These are phyloP conservation scores for Dynastes hyllus DNA, from an alignment of 2,888 invertebrate species.

Conservation along the genomic window DNA sequence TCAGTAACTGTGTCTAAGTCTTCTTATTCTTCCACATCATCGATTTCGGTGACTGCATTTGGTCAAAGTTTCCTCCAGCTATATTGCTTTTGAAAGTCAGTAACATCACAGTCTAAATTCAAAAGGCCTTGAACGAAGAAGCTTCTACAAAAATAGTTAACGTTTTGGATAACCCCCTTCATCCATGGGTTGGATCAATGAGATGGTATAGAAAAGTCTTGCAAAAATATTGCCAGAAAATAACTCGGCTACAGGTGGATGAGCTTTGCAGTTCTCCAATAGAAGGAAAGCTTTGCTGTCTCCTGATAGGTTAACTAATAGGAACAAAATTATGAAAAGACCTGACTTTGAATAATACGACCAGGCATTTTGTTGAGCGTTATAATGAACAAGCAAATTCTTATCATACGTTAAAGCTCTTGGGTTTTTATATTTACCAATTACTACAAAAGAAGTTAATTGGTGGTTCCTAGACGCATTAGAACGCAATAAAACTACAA, in stretches of 20 bases:
- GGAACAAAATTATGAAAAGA: not conserved
- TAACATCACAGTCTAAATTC: not conserved
- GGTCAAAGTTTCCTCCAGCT: not conserved
- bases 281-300: not conserved
- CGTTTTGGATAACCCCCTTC: slow-evolving; percentile 55
- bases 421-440: not conserved
- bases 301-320: not conserved
- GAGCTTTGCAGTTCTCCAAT: not conserved
- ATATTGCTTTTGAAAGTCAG: not conserved
- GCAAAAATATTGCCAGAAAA: no score
- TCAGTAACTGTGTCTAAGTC: no score
- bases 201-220: slow-evolving; percentile 9
- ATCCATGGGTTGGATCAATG: slow-evolving; percentile 61
- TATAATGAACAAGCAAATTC: slow-evolving; percentile 3
- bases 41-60: not conserved
- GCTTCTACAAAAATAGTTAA: slow-evolving; percentile 59
- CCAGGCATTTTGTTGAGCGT: not conserved
- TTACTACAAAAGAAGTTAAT: no score
- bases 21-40: no score
- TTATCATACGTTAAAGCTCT: not conserved
- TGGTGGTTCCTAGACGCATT: not conserved
- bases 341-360: no score
- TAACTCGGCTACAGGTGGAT: not conserved
- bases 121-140: not conserved
- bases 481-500: not conserved